Evolutionary conservation across 2,888 invertebrate genomes (phyloP).

Genomic region (Tachina grossa): DNA sequence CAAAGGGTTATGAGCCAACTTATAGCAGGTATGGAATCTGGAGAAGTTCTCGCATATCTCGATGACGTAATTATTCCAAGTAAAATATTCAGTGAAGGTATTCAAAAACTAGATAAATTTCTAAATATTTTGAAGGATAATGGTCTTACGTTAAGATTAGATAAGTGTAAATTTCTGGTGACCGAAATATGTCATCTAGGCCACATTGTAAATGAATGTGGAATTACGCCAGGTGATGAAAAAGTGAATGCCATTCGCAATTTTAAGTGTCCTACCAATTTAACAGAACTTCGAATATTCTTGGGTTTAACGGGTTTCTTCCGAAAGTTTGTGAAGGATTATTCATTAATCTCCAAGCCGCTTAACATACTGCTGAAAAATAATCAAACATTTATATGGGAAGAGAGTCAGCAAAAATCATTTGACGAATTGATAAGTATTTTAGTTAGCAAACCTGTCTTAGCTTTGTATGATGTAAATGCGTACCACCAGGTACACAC

Average conservation of each 20-base stretch:
- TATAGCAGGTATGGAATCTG: no score
- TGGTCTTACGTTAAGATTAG: background rate
- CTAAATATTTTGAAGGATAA: background rate
- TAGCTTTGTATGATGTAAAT: background rate
- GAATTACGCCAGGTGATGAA: constrained; percentile 23
- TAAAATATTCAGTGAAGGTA: background rate
- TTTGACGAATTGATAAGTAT: background rate
- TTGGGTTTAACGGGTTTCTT: constrained; percentile 52
- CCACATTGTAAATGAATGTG: background rate
- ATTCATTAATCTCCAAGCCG: constrained; percentile 60
- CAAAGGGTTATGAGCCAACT: constrained; percentile 56
- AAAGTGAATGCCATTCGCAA: constrained; percentile 22
- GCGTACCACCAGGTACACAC: constrained; percentile 40
- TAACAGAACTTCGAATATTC: constrained; percentile 20
- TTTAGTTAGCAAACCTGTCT: background rate
- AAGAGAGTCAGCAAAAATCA: background rate
- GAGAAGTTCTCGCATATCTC: no score
- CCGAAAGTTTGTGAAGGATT: constrained; percentile 56
- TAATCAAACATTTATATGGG: background rate
- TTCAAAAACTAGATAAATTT: background rate
- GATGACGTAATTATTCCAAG: background rate
- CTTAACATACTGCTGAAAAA: constrained; percentile 63
- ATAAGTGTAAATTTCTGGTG: background rate
- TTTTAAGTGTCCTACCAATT: background rate
- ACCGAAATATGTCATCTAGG: background rate